Base-by-base conservation (phyloP, 2,797 vertebrate genomes). In the Lagocephalus sceleratus region DNA sequence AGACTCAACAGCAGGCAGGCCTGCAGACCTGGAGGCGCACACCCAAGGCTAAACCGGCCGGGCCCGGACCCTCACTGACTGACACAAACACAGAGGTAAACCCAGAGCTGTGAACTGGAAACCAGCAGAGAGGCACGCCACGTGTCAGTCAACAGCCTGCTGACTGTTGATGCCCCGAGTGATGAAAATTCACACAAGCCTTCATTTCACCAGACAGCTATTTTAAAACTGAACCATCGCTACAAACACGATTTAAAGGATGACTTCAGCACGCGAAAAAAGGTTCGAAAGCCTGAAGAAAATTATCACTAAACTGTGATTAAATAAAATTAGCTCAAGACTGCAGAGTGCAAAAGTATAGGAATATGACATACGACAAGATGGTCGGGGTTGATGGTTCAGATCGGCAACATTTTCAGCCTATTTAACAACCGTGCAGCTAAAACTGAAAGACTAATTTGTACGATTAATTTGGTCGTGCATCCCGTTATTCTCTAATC, bases 341-440 rank as follows among this genome's bases (percentile, higher is more conserved):
- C 32, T 35, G 32, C 32, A 35, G 32, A 3, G 32, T 35, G 12
- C 32, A 35, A 5, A 35, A 35, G 32, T 1, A 14, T 1, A 35
- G 3, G 14, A 35, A 35, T 35, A 12, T 14, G 32, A 35, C 12
- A 35, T 35, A 35, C 14, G 2, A 35, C 16, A 16, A 17, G 39
- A 7, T 40, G 39, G 16, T 6, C 16, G 17, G 39, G 17, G 39
- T 6, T 17, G 39, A 6, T 17, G 39, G 16, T 17, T 40, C 39
- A 16, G 6, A 17, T 14, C 32, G 14, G 26, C 26, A 10, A 29
- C 2, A 29, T 55, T 70, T 75, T 44, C 20, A 25, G 50, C 20
- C 58, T 62, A 64, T 62, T 75, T 51, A 71, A 63, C 59, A 63
- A 66, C 29, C 38, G 49, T 63, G 63, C 53, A 57, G 73, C 22